A percentile compares a stretch with the other conserved stretches of the same genome.
phyloP scores from a whole-genome alignment of 2,888 invertebrate species.

The Luperina testacea region DNA sequence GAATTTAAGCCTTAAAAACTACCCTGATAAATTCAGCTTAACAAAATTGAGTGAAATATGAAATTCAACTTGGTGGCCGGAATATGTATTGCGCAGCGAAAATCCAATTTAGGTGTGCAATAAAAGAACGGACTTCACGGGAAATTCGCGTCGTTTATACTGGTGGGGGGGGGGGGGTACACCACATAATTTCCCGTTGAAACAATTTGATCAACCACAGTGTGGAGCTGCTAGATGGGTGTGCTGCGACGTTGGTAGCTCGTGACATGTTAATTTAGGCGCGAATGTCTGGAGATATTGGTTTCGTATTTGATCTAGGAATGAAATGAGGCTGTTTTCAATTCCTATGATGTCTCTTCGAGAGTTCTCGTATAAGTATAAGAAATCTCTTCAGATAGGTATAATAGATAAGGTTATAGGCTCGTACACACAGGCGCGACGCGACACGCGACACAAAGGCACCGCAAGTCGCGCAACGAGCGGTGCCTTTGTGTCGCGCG shows the following conservation, averaged over 20 bases:
- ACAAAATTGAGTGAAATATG: conserved; percentile 74
- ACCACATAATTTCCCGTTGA: conserved; percentile 55
- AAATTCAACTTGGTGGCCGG: conserved; percentile 70
- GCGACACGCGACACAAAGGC: too few relatives aligned
- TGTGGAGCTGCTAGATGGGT: neutral
- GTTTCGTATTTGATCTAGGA: neutral
- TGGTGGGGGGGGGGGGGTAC: conserved; percentile 15
- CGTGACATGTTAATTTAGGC: conserved; percentile 42
- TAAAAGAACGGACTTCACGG: conserved; percentile 78
- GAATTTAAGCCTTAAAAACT: conserved; percentile 61
- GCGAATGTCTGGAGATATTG: conserved; percentile 18
- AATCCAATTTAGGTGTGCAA: conserved; percentile 83
- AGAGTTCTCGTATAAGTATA: neutral
- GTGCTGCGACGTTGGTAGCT: neutral
- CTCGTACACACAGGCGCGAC: too few relatives aligned
- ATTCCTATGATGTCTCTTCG: neutral
- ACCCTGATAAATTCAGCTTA: conserved; percentile 69
- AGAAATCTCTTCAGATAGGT: too few relatives aligned
- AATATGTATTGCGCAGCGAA: conserved; percentile 73
- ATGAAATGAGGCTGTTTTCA: neutral
- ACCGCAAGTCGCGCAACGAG: too few relatives aligned
- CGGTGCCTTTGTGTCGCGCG: too few relatives aligned
- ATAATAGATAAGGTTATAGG: too few relatives aligned
- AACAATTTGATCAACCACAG: conserved; percentile 52
- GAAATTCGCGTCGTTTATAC: conserved; percentile 66